Base-by-base conservation (phyloP, 2,797 vertebrate species). In the Falco cherrug region DNA sequence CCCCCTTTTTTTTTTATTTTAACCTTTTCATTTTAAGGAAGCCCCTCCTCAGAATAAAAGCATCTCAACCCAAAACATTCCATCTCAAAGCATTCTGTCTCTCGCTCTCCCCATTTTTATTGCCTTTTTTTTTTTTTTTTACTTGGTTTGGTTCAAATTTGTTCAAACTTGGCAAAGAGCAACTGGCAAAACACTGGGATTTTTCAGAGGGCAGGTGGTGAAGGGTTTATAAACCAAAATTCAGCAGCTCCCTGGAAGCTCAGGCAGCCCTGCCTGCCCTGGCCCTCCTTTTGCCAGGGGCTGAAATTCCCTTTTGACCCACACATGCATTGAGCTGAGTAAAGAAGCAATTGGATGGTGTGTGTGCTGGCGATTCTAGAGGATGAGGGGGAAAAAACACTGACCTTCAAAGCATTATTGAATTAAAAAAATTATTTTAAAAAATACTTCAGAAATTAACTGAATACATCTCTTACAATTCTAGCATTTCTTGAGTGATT, bases 301-400 rank as follows among this genome's bases (percentile, higher is more conserved):
- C n/a, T 77, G 56, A 67, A 85, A 56, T 64, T 75, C 50, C 39
- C n/a, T 84, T 64, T 78, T 18, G 41, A 4, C 26, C 5, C 47
- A 25, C 33, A 50, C 7, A 31, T 28, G 48, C 50, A 16, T 0
- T 16, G 48, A 65, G 17, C 37, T 5, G 24, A 59, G 74, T 11
- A 41, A 53, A 71, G 35, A 5, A 81, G 31, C 18, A 37, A 4
- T 31, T 20, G 29, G 50, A 13, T 45, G 29, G n/a, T 13, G 64
- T 41, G n/a, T 13, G 64, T 41, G 28, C 14, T 92, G 61, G 17
- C 41, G 60, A 35, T 45, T 85, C 18, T 22, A 48, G 60, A 56
- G 28, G 41, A 68, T 75, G 31, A n/a, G 5, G 33, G 41, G 13
- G 2, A 7, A 29, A 45, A 31, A 39, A 2, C 1, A 0, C 21